Percentiles rank a stretch among this genome's conserved stretches.
phyloP scores from a whole-genome alignment of 2,113 vertebrate genomes.

The Brevimyrus niger region DNA sequence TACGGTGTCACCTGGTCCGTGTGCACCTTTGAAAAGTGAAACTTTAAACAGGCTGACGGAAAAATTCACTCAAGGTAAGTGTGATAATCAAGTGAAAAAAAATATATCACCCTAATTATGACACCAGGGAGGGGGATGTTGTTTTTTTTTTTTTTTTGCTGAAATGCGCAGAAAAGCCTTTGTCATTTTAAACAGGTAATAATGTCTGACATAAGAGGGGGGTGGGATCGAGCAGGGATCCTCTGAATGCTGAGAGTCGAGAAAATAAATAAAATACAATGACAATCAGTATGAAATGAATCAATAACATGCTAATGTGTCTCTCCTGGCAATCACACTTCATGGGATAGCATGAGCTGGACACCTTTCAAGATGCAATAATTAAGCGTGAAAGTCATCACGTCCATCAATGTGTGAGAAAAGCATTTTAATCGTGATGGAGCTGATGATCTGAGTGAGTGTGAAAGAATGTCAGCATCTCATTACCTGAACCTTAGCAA shows the following conservation, averaged over 20 bases:
- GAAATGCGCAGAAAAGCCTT: conserved; percentile 70
- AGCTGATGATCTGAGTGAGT: not conserved
- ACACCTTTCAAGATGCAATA: not conserved
- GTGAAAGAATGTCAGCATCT: not conserved
- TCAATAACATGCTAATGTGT: not conserved
- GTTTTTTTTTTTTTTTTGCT: conserved; percentile 72
- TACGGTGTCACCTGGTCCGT: not conserved
- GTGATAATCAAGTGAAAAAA: conserved; percentile 83
- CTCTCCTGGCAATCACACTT: not conserved
- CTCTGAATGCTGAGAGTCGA: not conserved
- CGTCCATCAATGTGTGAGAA: not conserved
- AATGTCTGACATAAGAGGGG: conserved; percentile 21
- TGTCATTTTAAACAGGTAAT: conserved; percentile 78
- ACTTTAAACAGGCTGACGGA: not conserved
- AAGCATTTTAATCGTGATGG: not conserved
- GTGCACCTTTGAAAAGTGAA: too few species aligned
- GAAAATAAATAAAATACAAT: not conserved
- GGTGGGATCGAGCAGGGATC: not conserved
- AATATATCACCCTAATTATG: conserved; percentile 97
- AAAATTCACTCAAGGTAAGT: conserved; percentile 48
- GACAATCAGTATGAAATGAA: not conserved
- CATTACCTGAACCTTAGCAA: not conserved
- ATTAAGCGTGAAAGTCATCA: not conserved
- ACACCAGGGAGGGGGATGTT: conserved; percentile 86
- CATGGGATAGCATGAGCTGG: not conserved